Evolutionary conservation across 1,140 invertebrate genomes (phyloP).

Genomic region (Chrysopa pallens): DNA sequence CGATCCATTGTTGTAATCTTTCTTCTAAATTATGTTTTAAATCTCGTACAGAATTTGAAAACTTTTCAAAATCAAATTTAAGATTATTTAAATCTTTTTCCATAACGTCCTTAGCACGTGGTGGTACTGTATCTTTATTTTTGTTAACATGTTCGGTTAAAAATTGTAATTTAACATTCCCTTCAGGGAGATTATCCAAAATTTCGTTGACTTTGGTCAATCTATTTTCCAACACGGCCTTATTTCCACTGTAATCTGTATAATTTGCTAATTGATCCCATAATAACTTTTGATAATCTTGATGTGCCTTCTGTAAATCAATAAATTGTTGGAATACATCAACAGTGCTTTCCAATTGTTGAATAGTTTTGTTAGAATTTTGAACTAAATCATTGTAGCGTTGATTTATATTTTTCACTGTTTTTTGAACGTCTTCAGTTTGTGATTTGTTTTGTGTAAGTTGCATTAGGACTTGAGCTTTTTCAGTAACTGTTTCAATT

Average conservation of each 20-base stretch:
- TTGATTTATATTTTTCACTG: conserved; percentile 46
- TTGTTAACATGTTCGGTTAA: conserved; percentile 47
- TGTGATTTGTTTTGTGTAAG: conserved; percentile 39
- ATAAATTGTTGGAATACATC: conserved; percentile 69
- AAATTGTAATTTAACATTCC: conserved; percentile 47
- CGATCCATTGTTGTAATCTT: conserved; percentile 73
- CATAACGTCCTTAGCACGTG: conserved; percentile 61
- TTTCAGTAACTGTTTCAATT: conserved; percentile 76
- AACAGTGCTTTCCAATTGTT: conserved; percentile 50
- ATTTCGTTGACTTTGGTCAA: conserved; percentile 58
- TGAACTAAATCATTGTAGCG: conserved; percentile 54
- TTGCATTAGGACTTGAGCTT: conserved; percentile 50
- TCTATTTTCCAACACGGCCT: conserved; percentile 50
- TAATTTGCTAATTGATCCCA: conserved; percentile 64
- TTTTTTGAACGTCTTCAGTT: conserved; percentile 39
- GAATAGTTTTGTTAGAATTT: conserved; percentile 38
- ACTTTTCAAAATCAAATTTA: conserved; percentile 65
- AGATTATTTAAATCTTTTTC: conserved; percentile 58
- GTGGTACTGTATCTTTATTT: conserved; percentile 43
- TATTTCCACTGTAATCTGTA: conserved; percentile 67
- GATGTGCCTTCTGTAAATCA: conserved; percentile 65
- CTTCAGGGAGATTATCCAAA: conserved; percentile 55
- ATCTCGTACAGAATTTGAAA: conserved; percentile 53
- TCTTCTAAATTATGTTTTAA: conserved; percentile 63
- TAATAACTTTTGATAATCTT: conserved; percentile 73